Conservation (phyloP, 2,113 vertebrate genomes). For the Crotalus tigris region DNA sequence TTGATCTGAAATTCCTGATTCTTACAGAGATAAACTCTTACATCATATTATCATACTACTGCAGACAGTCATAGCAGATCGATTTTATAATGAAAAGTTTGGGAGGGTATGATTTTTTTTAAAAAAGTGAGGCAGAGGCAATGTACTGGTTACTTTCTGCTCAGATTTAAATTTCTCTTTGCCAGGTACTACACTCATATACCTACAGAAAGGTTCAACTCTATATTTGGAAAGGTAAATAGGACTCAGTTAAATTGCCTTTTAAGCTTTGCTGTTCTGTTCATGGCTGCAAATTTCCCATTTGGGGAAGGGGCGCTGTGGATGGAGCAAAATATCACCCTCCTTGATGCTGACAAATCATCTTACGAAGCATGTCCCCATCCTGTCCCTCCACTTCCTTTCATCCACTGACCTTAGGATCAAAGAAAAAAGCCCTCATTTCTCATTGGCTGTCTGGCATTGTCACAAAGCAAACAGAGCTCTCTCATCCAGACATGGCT, state of each 20-base stretch:
- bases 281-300: not conserved
- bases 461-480: not conserved
- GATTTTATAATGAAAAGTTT: not conserved
- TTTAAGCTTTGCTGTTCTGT: not conserved
- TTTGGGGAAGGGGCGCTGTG: too few relatives aligned
- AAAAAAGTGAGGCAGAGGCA: not conserved
- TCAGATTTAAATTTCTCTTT: not conserved
- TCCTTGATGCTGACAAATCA: not conserved
- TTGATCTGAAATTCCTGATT: not conserved
- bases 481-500: not conserved
- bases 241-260: not conserved
- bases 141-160: not conserved
- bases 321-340: too few relatives aligned
- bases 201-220: not conserved
- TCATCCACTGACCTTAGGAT: not conserved
- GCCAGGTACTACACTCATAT: not conserved
- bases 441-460: not conserved
- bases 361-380: not conserved
- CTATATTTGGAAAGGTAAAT: not conserved
- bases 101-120: not conserved
- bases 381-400: not conserved
- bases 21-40: not conserved
- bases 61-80: not conserved
- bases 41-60: not conserved
- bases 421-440: not conserved